phyloP scores from a whole-genome alignment of 2,888 invertebrate genomes.

The Athalia cordata region DNA sequence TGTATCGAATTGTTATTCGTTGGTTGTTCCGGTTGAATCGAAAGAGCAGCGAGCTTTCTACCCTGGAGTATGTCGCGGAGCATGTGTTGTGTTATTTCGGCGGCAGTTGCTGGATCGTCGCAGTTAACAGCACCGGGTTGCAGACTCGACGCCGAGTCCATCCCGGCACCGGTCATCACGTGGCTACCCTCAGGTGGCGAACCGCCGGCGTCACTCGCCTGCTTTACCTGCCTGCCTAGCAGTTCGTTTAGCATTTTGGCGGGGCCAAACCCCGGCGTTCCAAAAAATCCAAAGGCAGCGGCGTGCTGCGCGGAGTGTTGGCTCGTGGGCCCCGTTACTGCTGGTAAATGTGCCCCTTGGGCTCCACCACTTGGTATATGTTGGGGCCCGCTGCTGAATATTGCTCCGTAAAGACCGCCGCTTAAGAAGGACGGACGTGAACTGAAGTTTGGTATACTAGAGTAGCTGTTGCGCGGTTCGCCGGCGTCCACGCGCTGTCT shows the following conservation, averaged over 20 bases:
- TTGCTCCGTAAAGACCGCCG: conserved; percentile 91
- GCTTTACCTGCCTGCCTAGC: conserved; percentile 87
- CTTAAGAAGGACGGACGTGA: conserved; percentile 89
- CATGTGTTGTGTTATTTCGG: conserved; percentile 86
- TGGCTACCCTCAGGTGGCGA: conserved; percentile 75
- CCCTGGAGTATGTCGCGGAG: conserved; percentile 93
- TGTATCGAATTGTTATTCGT: conserved; percentile 71
- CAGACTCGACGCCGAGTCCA: conserved; percentile 68
- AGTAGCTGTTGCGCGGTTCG: conserved; percentile 95
- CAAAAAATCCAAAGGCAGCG: conserved; percentile 86
- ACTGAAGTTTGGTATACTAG: conserved; percentile 85
- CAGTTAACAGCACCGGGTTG: conserved; percentile 75
- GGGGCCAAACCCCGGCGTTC: conserved; percentile 89
- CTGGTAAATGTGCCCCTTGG: conserved; percentile 69
- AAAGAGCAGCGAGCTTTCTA: conserved; percentile 87
- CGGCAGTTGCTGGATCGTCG: conserved; percentile 75
- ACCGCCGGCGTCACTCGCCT: conserved; percentile 79
- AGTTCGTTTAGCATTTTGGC: conserved; percentile 95
- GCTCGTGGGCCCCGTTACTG: conserved; percentile 74
- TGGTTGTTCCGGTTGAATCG: conserved; percentile 82
- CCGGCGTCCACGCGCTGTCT: conserved; percentile 98
- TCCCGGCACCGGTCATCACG: conserved; percentile 74
- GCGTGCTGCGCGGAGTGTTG: conserved; percentile 75
- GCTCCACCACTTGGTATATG: conserved; percentile 55
- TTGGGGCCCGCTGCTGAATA: conserved; percentile 80